Base-by-base conservation (phyloP, 2,888 invertebrate genomes). In the Acanthopleura granulata region DNA sequence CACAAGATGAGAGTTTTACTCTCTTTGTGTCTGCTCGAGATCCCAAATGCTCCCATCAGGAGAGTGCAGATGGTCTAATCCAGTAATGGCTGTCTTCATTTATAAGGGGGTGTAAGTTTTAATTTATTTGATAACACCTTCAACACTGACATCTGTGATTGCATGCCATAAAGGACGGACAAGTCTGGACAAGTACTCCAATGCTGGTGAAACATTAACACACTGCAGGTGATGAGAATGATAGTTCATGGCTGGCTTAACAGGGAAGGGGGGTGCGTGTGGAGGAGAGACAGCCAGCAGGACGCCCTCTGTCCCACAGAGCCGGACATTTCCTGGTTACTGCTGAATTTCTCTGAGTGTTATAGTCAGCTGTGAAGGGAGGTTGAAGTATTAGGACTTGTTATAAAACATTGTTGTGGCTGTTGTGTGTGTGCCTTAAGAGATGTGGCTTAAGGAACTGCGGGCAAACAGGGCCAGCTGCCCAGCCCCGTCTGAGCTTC, bases 91-190 rank as follows among this genome's bases (percentile, higher is more conserved):
- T 9, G 9, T 40, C 40, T 40, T 40, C 40, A 40, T 40, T 40
- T 40, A 40, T 40, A 40, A 40, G 3, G n/a, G 51, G 57, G 57
- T 27, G 27, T 27, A 27, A 27, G 11, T 27, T 27, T 66, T 66
- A 66, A 66, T 66, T 66, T 66, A 27, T 66, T 66, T 66, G 66
- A 66, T 27, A 66, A 66, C 29, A 27, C 66, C 66, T 66, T 66
- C 12, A 66, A 27, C 66, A 27, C 25, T 66, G 66, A 66, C 66
- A 66, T 22, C 29, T 66, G 22, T 66, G 66, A 66, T 66, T 66
- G 29, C 66, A 66, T 25, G 15, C 25, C 29, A 16, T 22, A 15
- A 22, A 16, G 25, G 66, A 15, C 4, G 12, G 12, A 57, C 57
- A n/a, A 15, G 22, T 12, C 14, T 15, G 62, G 62, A 62, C 15